Evolutionary conservation across 1,140 invertebrate species (phyloP).

Genomic region (Apolygus lucorum): DNA sequence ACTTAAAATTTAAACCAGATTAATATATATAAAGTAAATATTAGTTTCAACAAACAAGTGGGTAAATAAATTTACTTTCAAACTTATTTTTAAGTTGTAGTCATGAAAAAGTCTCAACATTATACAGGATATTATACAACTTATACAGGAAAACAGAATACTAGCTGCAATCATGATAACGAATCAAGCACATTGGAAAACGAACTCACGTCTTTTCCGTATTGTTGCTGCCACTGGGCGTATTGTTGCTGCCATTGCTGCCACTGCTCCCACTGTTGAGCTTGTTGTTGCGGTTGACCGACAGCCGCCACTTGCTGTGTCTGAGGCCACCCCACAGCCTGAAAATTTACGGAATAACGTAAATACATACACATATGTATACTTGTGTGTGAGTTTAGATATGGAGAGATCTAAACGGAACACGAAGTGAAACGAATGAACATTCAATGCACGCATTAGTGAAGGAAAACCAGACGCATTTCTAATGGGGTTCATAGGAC

Average conservation of each 20-base stretch:
- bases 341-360: constrained; percentile 68
- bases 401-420: not conserved
- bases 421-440: no score
- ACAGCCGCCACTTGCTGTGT: constrained; percentile 38
- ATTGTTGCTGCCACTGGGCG: constrained; percentile 72
- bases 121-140: not conserved
- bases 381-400: constrained; percentile 7
- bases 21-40: no score
- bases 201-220: constrained; percentile 59
- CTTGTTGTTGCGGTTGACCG: constrained; percentile 50
- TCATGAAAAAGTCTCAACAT: not conserved
- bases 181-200: not conserved
- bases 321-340: constrained; percentile 72
- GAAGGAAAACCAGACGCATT: no score
- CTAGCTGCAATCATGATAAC: no score
- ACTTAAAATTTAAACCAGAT: no score
- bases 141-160: not conserved
- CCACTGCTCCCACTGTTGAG: constrained; percentile 78
- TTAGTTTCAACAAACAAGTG: no score
- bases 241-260: constrained; percentile 75
- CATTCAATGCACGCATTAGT: no score
- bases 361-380: not conserved
- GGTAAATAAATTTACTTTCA: no score
- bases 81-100: no score
- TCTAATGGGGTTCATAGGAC: no score